Percentiles rank a stretch among this genome's conserved stretches.
These are phyloP conservation scores for Lamproptera curius DNA, from an alignment of 2,888 invertebrate genomes.

Conservation along the genomic window DNA sequence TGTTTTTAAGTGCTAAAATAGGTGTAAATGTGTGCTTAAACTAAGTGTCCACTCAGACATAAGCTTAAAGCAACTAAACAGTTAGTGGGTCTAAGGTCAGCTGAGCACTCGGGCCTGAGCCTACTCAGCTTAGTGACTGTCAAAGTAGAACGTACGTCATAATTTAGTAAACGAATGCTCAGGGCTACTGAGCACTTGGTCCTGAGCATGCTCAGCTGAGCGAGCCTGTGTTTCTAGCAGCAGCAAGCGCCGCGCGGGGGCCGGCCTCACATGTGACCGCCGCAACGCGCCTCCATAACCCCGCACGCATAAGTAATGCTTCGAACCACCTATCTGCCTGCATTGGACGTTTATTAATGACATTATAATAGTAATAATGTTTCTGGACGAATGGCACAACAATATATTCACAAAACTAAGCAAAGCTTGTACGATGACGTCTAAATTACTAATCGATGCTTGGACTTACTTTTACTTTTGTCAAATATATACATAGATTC, in stretches of 20 bases:
- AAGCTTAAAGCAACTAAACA: not conserved
- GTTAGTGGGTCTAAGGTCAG: constrained; percentile 32
- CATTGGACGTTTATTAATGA: constrained; percentile 13
- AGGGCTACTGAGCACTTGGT: constrained; percentile 62
- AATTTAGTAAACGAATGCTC: not conserved
- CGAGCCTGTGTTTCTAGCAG: constrained; percentile 33
- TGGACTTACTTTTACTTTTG: no score
- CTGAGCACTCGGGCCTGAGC: constrained; percentile 61
- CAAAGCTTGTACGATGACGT: no score
- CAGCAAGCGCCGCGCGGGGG: constrained; percentile 79
- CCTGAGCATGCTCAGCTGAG: constrained; percentile 31
- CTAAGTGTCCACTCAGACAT: no score
- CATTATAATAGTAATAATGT: no score
- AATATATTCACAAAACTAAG: no score
- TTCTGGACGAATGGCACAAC: no score
- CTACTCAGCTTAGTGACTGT: no score
- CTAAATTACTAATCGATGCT: no score
- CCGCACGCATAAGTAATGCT: constrained; percentile 34
- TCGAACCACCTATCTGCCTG: constrained; percentile 21
- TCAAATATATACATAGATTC: no score
- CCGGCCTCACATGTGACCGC: constrained; percentile 79
- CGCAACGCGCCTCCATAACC: constrained; percentile 82
- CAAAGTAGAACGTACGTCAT: no score
- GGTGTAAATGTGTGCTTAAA: no score
- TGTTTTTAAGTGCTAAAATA: no score